Base-by-base conservation (phyloP, 2,888 invertebrate genomes). In the Proisotoma minuta region DNA sequence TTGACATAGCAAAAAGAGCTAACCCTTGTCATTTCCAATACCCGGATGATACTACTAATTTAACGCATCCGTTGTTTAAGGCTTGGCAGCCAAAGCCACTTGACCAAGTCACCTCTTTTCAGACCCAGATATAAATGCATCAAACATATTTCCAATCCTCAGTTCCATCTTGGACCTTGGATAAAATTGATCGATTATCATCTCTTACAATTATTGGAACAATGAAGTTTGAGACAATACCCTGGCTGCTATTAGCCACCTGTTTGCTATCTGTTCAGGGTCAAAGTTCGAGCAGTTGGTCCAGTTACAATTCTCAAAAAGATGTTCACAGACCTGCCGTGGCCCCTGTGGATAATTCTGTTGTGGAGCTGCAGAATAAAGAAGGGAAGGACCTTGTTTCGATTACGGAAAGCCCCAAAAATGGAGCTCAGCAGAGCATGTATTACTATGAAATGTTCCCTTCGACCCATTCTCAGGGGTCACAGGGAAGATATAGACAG, bases 21-120 rank as follows among this genome's bases (percentile, higher is more conserved):
- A n/a, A n/a, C n/a, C n/a, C n/a, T n/a, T n/a, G n/a, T n/a, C n/a
- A n/a, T n/a, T n/a, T n/a, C n/a, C n/a, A n/a, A n/a, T n/a, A n/a
- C n/a, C n/a, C n/a, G n/a, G n/a, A n/a, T n/a, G n/a, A n/a, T n/a
- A n/a, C n/a, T n/a, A n/a, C n/a, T n/a, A n/a, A n/a, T n/a, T n/a
- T n/a, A n/a, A n/a, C n/a, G n/a, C n/a, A n/a, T n/a, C n/a, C n/a
- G n/a, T n/a, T n/a, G n/a, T n/a, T n/a, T n/a, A n/a, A n/a, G n/a
- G n/a, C n/a, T n/a, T n/a, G n/a, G n/a, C n/a, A n/a, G n/a, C n/a
- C n/a, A n/a, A 4, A 43, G 4, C 43, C 43, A 43, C 43, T 43
- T 43, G 43, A 43, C 43, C 43, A 43, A 43, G 43, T 43, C 43
- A 43, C 43, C 43, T 43, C 43, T 20, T 43, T 43, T 34, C 15